phyloP scores from a whole-genome alignment of 2,797 vertebrate species.

The Microctenopoma lineatum region DNA sequence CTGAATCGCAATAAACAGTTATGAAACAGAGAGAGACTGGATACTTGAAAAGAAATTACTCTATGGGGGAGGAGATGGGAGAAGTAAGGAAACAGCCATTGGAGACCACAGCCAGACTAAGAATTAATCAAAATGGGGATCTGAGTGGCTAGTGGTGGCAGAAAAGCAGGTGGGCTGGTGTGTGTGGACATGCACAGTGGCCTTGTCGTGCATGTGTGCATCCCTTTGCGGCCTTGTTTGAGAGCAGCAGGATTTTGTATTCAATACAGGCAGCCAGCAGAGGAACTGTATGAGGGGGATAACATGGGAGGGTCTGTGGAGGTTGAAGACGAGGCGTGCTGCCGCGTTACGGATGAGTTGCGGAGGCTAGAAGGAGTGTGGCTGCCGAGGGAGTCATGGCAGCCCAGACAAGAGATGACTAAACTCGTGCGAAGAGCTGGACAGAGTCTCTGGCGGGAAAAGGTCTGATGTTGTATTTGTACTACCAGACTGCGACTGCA shows the following conservation, averaged over 20 bases:
- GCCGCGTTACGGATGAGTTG: constrained; percentile 42
- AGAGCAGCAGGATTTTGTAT: constrained; percentile 59
- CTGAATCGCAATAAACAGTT: constrained; percentile 33
- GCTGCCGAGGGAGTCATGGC: constrained; percentile 32
- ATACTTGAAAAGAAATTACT: constrained; percentile 21
- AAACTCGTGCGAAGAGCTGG: constrained; percentile 28
- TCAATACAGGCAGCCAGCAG: constrained; percentile 41
- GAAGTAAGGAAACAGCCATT: constrained; percentile 9
- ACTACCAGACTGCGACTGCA: constrained; percentile 22
- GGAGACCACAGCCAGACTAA: constrained; percentile 25
- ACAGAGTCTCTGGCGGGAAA: constrained; percentile 19
- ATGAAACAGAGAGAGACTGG: constrained; percentile 26
- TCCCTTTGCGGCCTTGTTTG: constrained; percentile 43
- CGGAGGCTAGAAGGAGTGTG: constrained; percentile 34
- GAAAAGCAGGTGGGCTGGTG: constrained; percentile 34
- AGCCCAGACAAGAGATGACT: constrained; percentile 42
- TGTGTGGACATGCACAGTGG: constrained; percentile 41
- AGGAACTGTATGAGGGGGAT: constrained; percentile 37
- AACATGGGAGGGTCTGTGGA: constrained; percentile 45
- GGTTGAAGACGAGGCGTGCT: constrained; percentile 39
- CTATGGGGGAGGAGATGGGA: background rate
- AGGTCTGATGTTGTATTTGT: constrained; percentile 34
- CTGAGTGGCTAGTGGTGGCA: constrained; percentile 32
- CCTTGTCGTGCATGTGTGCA: constrained; percentile 36
- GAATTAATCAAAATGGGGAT: constrained; percentile 30